Conservation (phyloP, 2,797 vertebrate genomes). For the Rousettus madagascariensis region DNA sequence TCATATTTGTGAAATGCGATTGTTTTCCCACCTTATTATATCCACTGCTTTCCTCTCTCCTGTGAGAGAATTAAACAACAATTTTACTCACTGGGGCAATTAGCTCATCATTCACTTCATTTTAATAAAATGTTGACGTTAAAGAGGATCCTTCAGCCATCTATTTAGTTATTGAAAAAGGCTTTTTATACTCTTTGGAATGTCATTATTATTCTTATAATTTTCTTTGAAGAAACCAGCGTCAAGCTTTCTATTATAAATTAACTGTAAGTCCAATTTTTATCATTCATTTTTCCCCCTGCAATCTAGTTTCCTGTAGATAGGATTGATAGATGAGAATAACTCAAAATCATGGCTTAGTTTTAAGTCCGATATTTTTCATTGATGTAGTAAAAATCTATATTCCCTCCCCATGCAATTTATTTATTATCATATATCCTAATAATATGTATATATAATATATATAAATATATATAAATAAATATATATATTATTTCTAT, state of each 20-base stretch:
- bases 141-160: not conserved
- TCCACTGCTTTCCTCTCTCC: not conserved
- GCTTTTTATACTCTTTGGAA: not conserved
- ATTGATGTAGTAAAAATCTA: not conserved
- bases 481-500: not conserved
- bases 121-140: not conserved
- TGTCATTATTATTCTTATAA: not conserved
- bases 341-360: not conserved
- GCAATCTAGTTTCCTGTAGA: not conserved
- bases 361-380: not conserved
- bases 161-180: not conserved
- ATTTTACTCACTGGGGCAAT: conserved; percentile 6
- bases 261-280: not conserved
- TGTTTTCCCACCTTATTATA: not conserved
- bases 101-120: not conserved
- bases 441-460: not conserved
- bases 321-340: not conserved
- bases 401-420: not conserved
- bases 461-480: too few relatives aligned
- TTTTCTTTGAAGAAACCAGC: not conserved
- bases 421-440: not conserved
- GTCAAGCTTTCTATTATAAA: not conserved
- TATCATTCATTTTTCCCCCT: not conserved
- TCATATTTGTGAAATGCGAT: not conserved
- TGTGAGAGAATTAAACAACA: not conserved